Percentiles rank a stretch among this genome's conserved stretches.
Conservation (phyloP, 1,140 invertebrate genomes). For the Kradibia gibbosae region DNA sequence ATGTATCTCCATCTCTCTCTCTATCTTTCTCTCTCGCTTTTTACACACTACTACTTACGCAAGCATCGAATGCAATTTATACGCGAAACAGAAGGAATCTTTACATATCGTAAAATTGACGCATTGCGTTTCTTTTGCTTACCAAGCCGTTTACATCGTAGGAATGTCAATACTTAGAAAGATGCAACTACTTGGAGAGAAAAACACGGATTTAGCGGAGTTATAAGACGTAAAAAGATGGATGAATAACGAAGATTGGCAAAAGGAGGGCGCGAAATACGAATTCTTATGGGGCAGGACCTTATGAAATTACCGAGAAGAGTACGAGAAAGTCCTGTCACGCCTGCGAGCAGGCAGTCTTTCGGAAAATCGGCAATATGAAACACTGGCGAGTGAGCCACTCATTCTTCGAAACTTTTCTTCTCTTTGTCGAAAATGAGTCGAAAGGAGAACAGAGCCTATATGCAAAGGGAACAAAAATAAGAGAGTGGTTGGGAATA, state of each 20-base stretch:
- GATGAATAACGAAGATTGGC: conserved; percentile 37
- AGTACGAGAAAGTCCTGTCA: conserved; percentile 61
- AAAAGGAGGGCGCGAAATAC: conserved; percentile 44
- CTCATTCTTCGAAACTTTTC: conserved; percentile 48
- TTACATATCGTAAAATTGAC: conserved; percentile 16
- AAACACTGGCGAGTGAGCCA: conserved; percentile 59
- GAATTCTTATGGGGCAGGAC: conserved; percentile 54
- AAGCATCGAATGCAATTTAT: too few relatives aligned
- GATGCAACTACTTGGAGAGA: background rate
- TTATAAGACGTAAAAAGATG: background rate
- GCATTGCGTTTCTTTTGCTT: conserved; percentile 19
- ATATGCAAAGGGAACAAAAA: conserved; percentile 19
- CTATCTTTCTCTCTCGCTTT: background rate
- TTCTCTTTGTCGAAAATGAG: conserved; percentile 1
- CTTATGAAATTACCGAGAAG: conserved; percentile 68
- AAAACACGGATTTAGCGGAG: background rate
- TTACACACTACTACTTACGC: too few relatives aligned
- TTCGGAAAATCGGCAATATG: conserved; percentile 71
- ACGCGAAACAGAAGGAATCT: background rate
- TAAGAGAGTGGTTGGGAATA: conserved; percentile 42
- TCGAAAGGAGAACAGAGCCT: background rate
- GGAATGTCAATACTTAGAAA: conserved; percentile 57
- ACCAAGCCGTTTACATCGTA: conserved; percentile 50
- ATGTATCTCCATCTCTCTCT: too few relatives aligned
- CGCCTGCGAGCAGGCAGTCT: conserved; percentile 62